Evolutionary conservation across 2,797 vertebrate genomes (phyloP).

Genomic region (Pteronotus mesoamericanus): DNA sequence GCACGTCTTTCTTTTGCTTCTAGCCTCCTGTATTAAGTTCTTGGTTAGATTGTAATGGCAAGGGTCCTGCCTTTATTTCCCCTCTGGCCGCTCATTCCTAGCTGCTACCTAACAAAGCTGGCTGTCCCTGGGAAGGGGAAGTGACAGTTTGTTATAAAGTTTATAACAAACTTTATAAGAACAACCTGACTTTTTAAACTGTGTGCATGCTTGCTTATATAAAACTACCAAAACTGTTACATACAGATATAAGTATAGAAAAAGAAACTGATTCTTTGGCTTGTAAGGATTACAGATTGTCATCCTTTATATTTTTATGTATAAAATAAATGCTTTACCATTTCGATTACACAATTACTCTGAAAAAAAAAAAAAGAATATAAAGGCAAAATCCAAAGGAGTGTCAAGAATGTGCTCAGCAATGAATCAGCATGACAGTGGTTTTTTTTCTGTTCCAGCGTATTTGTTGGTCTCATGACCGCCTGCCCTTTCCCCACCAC

Average conservation of each 20-base stretch:
- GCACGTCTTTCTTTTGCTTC: neutral
- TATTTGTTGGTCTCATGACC: rapidly evolving
- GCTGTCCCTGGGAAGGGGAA: neutral
- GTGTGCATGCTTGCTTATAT: neutral
- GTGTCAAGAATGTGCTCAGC: neutral
- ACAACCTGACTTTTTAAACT: neutral
- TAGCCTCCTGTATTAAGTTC: neutral
- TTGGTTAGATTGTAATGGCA: neutral
- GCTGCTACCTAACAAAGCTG: neutral
- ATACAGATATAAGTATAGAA: neutral
- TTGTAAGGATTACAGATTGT: neutral
- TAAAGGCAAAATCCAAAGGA: neutral
- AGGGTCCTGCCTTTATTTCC: neutral
- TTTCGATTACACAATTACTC: neutral
- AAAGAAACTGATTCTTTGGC: neutral
- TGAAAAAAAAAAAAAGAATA: neutral
- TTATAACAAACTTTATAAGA: neutral
- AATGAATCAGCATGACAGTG: neutral
- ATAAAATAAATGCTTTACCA: neutral
- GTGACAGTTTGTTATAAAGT: neutral
- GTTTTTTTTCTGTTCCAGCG: neutral
- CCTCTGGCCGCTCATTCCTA: neutral
- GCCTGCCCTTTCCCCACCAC: neutral
- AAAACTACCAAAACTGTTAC: neutral
- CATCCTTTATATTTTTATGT: neutral